Evolutionary conservation across 2,113 vertebrate genomes (phyloP).

Genomic region (Anarhynchus alexandrinus): DNA sequence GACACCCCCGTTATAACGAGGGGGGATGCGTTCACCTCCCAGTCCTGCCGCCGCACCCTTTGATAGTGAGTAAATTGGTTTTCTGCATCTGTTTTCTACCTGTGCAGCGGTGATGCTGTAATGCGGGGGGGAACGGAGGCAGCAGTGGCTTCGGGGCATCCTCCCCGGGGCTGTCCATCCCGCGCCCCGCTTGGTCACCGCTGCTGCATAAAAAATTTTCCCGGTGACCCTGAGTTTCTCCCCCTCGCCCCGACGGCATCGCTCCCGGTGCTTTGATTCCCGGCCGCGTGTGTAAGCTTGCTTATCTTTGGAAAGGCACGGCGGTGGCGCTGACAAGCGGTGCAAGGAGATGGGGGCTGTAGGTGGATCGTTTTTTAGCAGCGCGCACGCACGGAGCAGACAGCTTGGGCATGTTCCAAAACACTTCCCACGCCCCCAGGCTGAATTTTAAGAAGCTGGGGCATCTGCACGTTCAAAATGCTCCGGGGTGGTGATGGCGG

Average conservation of each 20-base stretch:
- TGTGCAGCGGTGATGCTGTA: background rate
- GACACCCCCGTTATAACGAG: background rate
- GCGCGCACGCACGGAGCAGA: conserved; percentile 26
- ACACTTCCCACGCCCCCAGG: conserved; percentile 51
- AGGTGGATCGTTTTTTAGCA: conserved; percentile 52
- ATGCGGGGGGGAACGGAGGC: rapidly evolving
- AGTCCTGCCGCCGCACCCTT: background rate
- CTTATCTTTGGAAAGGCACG: conserved; percentile 29
- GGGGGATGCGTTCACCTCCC: background rate
- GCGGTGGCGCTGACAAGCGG: background rate
- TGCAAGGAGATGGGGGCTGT: conserved; percentile 20
- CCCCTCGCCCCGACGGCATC: rapidly evolving
- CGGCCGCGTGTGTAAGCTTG: background rate
- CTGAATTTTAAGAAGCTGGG: conserved; percentile 60
- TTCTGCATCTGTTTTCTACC: background rate
- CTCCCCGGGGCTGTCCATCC: background rate
- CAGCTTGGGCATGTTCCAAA: conserved; percentile 65
- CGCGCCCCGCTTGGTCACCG: background rate
- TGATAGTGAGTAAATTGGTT: background rate
- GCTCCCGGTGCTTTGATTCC: background rate
- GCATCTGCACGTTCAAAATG: conserved; percentile 57
- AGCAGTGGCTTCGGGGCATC: background rate
- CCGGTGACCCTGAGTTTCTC: background rate
- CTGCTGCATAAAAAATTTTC: background rate
- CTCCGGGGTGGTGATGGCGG: background rate